Conservation (phyloP, 1,140 invertebrate genomes). For the Diorhabda sublineata region DNA sequence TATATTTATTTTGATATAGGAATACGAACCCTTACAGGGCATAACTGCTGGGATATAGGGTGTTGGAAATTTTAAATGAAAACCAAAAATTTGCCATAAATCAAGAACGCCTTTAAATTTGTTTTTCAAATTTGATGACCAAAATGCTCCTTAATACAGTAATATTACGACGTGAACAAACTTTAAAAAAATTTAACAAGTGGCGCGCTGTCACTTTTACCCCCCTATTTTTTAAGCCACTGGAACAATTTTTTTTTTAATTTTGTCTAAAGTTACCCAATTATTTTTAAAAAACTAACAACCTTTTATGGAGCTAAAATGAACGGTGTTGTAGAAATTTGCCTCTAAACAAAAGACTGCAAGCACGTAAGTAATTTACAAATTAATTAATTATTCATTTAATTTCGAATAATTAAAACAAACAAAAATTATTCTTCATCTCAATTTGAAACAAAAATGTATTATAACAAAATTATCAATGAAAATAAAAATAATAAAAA, state of each 20-base stretch:
- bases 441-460: constrained; percentile 4
- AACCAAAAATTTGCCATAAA: too few relatives aligned
- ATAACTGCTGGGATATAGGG: neutral
- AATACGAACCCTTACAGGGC: neutral
- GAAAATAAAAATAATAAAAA: constrained; percentile 11
- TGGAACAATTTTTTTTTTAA: too few relatives aligned
- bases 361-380: too few relatives aligned
- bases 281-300: neutral
- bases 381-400: too few relatives aligned
- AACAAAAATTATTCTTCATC: constrained; percentile 1
- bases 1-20: neutral
- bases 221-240: too few relatives aligned
- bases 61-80: neutral
- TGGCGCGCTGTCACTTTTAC: too few relatives aligned
- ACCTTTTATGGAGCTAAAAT: constrained; percentile 9
- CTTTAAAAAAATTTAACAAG: too few relatives aligned
- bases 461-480: neutral
- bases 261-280: neutral
- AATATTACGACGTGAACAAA: too few relatives aligned
- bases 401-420: constrained; percentile 6
- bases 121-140: neutral
- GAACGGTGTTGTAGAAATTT: neutral
- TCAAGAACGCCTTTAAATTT: too few relatives aligned
- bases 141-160: neutral
- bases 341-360: too few relatives aligned